These are phyloP conservation scores for Drymodes brunneopygia DNA, from an alignment of 2,113 vertebrate species.

Conservation along the genomic window DNA sequence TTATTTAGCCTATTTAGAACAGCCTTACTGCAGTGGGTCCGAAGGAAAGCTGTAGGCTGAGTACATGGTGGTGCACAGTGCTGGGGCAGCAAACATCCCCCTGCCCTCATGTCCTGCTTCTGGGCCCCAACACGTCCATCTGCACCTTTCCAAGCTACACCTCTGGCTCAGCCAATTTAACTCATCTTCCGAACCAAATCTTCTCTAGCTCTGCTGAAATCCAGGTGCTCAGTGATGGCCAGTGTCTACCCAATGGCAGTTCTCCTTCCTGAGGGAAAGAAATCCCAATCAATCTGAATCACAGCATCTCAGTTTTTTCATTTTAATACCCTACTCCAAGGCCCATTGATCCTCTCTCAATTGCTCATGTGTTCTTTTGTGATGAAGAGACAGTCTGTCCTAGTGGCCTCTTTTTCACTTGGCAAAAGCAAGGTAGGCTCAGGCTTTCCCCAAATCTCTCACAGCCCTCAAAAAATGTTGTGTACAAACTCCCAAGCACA, in stretches of 20 bases:
- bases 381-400: not conserved
- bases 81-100: not conserved
- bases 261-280: not conserved
- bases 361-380: not conserved
- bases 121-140: not conserved
- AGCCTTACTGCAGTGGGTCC: not conserved
- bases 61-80: not conserved
- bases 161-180: not conserved
- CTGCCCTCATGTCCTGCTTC: not conserved
- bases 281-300: not conserved
- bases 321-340: not conserved
- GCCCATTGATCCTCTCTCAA: not conserved
- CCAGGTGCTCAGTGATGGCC: not conserved
- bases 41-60: not conserved
- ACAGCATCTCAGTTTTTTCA: not conserved
- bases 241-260: rapidly evolving
- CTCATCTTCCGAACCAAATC: not conserved
- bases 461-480: not conserved
- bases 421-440: not conserved
- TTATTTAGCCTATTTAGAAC: not conserved
- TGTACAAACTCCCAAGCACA: not conserved
- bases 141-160: not conserved
- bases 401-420: not conserved
- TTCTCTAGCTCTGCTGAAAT: not conserved
- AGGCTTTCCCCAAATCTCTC: not conserved